These are phyloP conservation scores for Apeira syringaria DNA, from an alignment of 2,888 invertebrate genomes.

Conservation along the genomic window DNA sequence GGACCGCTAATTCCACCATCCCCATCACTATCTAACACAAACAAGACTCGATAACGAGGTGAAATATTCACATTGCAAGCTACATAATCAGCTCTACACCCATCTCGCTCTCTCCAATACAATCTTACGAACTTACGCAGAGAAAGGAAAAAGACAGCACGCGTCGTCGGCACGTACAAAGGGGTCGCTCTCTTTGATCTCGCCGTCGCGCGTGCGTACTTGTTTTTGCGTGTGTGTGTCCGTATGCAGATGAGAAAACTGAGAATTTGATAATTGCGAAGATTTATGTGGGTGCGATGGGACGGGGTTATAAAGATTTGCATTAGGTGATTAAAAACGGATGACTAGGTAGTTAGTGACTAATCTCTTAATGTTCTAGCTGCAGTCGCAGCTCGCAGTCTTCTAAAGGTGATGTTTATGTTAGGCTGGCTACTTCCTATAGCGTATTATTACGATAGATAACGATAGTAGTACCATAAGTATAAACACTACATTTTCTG, in stretches of 20 bases:
- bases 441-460: no score
- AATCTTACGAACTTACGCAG: slow-evolving; percentile 51
- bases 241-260: slow-evolving; percentile 77
- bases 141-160: slow-evolving; percentile 76
- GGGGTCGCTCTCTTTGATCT: slow-evolving; percentile 81
- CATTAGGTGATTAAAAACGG: slow-evolving; percentile 37
- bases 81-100: slow-evolving; percentile 68
- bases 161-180: slow-evolving; percentile 78
- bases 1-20: slow-evolving; percentile 50
- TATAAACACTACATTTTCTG: no score
- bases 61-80: slow-evolving; percentile 82
- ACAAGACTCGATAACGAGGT: slow-evolving; percentile 83
- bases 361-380: slow-evolving; percentile 8
- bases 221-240: slow-evolving; percentile 58
- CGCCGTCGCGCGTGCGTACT: slow-evolving; percentile 77
- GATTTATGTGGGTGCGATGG: slow-evolving; percentile 67
- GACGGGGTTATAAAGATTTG: slow-evolving; percentile 28
- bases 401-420: no score
- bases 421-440: no score
- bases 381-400: no score
- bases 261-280: slow-evolving; percentile 83
- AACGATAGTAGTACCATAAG: no score
- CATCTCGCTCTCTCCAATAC: slow-evolving; percentile 59
- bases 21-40: slow-evolving; percentile 78
- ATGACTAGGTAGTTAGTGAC: slow-evolving; percentile 22